A percentile compares a stretch with the other conserved stretches of the same genome.
phyloP scores from a whole-genome alignment of 2,888 invertebrate species.

The Homarus gammarus region DNA sequence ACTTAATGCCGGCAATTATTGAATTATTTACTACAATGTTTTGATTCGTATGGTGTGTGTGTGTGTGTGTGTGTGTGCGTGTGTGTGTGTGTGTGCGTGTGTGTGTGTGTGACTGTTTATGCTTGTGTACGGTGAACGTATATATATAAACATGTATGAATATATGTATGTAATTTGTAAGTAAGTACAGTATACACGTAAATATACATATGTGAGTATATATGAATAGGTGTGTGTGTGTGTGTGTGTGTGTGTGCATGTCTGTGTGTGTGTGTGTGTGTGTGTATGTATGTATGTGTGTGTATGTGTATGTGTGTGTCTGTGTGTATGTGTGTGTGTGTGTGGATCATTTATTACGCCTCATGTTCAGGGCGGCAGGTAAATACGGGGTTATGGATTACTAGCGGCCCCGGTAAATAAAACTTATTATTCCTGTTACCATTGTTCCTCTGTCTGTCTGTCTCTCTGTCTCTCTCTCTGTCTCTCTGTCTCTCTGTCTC shows the following conservation, averaged over 20 bases:
- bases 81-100: not conserved
- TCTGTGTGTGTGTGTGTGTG: not conserved
- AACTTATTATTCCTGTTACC: no score
- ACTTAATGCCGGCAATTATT: no score
- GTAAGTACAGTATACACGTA: not conserved
- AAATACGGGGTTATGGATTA: no score
- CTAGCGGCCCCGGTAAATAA: no score
- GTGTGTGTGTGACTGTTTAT: slow-evolving; percentile 18
- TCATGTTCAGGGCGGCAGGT: no score
- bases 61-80: no score
- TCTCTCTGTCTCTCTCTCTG: no score
- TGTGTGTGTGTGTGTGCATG: not conserved
- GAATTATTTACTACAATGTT: no score
- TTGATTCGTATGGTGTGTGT: slow-evolving; percentile 15
- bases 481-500: no score
- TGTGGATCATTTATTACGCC: no score
- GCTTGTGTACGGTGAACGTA: not conserved
- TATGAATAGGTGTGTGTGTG: not conserved
- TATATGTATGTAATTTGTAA: not conserved
- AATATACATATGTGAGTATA: slow-evolving; percentile 10
- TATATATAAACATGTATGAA: slow-evolving; percentile 20
- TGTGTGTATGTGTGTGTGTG: not conserved
- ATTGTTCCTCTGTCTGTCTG: no score
- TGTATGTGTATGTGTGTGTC: not conserved
- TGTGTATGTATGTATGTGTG: not conserved